These are phyloP conservation scores for Phanerotoma sp. DNA, from an alignment of 2,888 invertebrate genomes.

Conservation along the genomic window DNA sequence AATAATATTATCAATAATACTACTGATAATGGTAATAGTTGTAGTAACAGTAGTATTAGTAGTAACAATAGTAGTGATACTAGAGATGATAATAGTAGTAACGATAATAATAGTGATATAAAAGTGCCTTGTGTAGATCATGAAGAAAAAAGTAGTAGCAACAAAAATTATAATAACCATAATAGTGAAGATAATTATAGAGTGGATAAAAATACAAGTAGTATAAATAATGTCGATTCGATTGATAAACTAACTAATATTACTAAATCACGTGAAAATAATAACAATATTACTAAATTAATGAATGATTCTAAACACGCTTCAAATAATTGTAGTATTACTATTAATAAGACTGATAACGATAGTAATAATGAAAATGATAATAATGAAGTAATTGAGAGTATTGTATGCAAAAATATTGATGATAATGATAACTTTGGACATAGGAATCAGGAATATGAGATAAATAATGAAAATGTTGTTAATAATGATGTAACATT, in stretches of 20 bases:
- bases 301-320: slow-evolving; percentile 23
- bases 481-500: too few species aligned
- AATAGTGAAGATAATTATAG: not conserved
- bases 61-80: too few species aligned
- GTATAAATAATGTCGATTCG: too few species aligned
- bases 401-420: slow-evolving; percentile 20
- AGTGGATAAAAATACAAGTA: too few species aligned
- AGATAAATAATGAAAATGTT: too few species aligned
- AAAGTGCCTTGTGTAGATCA: slow-evolving; percentile 33
- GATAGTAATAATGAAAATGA: slow-evolving; percentile 25
- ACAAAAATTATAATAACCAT: slow-evolving; percentile 14
- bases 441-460: not conserved
- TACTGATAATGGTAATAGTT: too few species aligned
- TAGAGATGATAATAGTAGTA: slow-evolving; percentile 7
- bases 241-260: slow-evolving; percentile 61
- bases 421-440: slow-evolving; percentile 2
- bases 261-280: not conserved
- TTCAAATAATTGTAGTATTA: slow-evolving; percentile 36
- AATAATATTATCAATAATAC: slow-evolving; percentile 32
- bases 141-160: slow-evolving; percentile 17
- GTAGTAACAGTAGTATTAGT: too few species aligned
- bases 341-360: slow-evolving; percentile 42
- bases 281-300: not conserved
- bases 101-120: slow-evolving; percentile 28
- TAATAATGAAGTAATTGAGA: slow-evolving; percentile 16